phyloP scores from a whole-genome alignment of 2,797 vertebrate genomes.

The Ciconia nigra region DNA sequence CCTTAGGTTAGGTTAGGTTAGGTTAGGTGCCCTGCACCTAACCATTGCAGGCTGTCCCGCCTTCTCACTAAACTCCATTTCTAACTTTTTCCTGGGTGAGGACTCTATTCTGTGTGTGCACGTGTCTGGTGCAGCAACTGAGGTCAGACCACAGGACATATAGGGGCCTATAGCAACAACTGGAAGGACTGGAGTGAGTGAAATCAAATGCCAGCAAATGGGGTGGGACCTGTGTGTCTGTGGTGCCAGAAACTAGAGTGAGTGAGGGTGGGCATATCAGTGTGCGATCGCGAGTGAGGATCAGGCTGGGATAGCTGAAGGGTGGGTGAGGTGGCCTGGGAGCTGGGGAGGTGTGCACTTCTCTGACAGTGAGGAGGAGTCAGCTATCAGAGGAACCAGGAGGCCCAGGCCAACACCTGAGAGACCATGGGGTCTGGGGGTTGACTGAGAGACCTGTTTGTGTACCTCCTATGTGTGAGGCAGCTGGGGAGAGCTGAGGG shows the following conservation, averaged over 20 bases:
- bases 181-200: neutral
- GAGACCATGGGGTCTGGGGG: neutral
- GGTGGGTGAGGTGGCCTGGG: neutral
- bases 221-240: neutral
- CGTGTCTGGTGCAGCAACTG: neutral
- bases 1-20: too few relatives aligned
- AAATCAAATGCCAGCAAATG: neutral
- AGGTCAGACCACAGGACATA: neutral
- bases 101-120: neutral
- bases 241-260: neutral
- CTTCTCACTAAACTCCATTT: neutral
- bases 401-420: neutral
- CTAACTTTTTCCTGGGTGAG: neutral
- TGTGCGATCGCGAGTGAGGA: neutral
- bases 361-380: neutral
- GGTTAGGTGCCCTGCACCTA: neutral
- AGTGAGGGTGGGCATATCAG: neutral
- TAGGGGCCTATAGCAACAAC: neutral
- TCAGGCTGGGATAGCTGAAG: neutral
- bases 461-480: neutral
- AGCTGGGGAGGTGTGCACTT: neutral
- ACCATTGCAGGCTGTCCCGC: neutral
- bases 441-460: neutral
- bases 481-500: neutral
- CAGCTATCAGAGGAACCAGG: neutral